Percentiles rank a stretch among this genome's conserved stretches.
phyloP scores from a whole-genome alignment of 2,797 vertebrate species.

The Channallabes apus region DNA sequence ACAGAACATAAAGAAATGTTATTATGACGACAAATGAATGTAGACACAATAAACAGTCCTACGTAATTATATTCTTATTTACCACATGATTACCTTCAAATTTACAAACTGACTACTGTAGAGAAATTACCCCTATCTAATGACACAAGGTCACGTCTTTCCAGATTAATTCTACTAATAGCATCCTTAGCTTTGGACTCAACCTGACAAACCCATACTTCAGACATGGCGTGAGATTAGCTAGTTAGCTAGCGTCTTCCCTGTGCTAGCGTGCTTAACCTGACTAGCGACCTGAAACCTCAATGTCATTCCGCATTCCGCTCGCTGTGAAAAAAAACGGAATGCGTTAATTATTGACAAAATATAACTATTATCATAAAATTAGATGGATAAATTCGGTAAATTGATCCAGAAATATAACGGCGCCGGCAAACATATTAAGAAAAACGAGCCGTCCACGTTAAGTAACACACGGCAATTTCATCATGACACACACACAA shows the following conservation, averaged over 20 bases:
- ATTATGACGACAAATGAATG: no score
- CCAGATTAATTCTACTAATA: neutral
- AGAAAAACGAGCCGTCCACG: no score
- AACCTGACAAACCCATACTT: neutral
- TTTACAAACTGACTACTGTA: neutral
- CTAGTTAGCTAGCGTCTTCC: neutral
- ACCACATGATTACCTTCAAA: neutral
- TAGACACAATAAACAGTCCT: neutral
- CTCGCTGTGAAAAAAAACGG: neutral
- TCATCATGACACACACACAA: neutral
- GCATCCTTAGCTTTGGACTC: no score
- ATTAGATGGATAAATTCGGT: neutral
- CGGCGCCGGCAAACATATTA: no score
- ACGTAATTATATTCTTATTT: neutral
- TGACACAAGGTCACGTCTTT: neutral
- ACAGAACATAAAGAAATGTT: no score
- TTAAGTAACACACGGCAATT: neutral
- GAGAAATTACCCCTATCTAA: neutral
- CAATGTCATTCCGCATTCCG: slow-evolving; percentile 4
- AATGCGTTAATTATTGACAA: neutral
- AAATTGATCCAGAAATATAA: no score
- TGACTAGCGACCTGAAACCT: slow-evolving; percentile 9
- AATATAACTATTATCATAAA: neutral
- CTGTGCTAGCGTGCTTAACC: neutral
- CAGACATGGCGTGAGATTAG: neutral